A percentile compares a stretch with the other conserved stretches of the same genome.
phyloP scores from a whole-genome alignment of 2,113 vertebrate genomes.

The Phoenicopterus ruber region DNA sequence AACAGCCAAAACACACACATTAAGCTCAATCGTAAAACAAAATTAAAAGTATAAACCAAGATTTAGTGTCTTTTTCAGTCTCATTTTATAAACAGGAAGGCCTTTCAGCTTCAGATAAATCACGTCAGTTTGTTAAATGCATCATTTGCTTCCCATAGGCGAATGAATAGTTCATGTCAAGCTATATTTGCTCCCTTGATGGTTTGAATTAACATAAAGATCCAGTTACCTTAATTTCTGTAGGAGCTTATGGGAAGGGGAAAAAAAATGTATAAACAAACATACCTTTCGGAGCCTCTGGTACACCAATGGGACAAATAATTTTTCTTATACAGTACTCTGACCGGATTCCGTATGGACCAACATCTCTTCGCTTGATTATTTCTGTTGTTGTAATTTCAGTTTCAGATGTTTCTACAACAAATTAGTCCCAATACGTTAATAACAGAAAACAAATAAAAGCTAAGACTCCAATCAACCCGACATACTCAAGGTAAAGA shows the following conservation, averaged over 20 bases:
- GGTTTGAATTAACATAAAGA: not conserved
- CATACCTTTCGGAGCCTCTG: slow-evolving; percentile 95
- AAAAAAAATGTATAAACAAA: not conserved
- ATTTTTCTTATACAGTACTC: slow-evolving; percentile 99
- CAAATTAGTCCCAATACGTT: slow-evolving; percentile 18
- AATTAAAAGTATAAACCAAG: not conserved
- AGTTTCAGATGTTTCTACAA: slow-evolving; percentile 93
- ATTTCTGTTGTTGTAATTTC: slow-evolving; percentile 99
- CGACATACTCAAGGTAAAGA: not conserved
- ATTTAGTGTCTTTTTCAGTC: not conserved
- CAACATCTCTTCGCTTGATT: slow-evolving; percentile 95
- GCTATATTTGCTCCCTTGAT: not conserved
- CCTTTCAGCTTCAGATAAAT: not conserved
- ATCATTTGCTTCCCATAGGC: not conserved
- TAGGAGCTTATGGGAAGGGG: not conserved
- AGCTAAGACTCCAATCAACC: not conserved
- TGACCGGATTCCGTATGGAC: slow-evolving; percentile 93
- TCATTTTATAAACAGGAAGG: not conserved
- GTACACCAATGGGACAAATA: slow-evolving; percentile 96
- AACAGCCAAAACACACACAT: slow-evolving; percentile 40
- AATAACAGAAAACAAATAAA: not conserved
- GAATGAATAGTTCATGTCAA: not conserved
- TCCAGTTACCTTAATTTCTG: slow-evolving; percentile 2
- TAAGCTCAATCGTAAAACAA: not conserved
- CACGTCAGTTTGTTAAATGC: not conserved